Percentiles rank a stretch among this genome's conserved stretches.
Conservation (phyloP, 2,797 vertebrate genomes). For the Thamnophis elegans region DNA sequence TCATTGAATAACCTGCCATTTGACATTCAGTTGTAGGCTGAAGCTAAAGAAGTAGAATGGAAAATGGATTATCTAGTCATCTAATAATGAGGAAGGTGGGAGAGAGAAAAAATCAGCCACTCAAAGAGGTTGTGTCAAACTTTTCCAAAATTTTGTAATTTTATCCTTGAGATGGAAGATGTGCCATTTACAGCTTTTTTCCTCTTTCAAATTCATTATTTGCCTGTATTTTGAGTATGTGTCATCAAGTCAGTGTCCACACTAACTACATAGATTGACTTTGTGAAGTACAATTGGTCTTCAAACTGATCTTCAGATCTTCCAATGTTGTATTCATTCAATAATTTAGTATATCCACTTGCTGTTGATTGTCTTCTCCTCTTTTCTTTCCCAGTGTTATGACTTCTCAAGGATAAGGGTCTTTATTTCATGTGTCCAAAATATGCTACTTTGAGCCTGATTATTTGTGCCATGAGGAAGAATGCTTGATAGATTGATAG, state of each 20-base stretch:
- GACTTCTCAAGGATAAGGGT: neutral
- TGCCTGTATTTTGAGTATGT: neutral
- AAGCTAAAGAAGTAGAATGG: neutral
- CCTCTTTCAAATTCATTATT: neutral
- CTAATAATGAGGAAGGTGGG: neutral
- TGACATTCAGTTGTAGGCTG: neutral
- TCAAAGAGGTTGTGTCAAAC: neutral
- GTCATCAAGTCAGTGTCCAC: neutral
- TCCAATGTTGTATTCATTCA: neutral
- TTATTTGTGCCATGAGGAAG: neutral
- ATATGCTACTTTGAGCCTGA: neutral
- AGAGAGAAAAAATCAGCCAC: neutral
- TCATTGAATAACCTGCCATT: neutral
- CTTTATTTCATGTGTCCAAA: neutral
- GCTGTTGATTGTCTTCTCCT: neutral
- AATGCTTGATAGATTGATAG: neutral
- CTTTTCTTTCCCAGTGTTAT: neutral
- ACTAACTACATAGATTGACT: neutral
- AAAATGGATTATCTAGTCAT: neutral
- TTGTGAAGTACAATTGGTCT: neutral
- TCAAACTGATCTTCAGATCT: neutral
- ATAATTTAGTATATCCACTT: neutral
- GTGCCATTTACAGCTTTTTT: neutral
- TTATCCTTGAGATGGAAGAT: neutral
- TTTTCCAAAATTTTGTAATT: neutral